Conservation (phyloP, 2,888 invertebrate genomes). For the Dicranocentrus wangi region DNA sequence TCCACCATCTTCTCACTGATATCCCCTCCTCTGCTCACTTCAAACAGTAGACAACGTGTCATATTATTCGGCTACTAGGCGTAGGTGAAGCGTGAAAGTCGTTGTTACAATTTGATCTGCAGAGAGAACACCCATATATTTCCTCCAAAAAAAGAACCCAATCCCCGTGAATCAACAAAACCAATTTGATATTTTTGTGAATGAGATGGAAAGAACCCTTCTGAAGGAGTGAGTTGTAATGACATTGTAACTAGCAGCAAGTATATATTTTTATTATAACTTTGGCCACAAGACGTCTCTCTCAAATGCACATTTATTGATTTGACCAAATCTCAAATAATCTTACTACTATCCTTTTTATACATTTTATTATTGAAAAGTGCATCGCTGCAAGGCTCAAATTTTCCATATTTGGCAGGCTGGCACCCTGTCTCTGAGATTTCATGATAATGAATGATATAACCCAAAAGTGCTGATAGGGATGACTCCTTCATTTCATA, state of each 20-base stretch:
- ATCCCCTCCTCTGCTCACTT: background rate
- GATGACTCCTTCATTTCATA: background rate
- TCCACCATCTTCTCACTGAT: too few relatives aligned
- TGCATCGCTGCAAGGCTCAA: background rate
- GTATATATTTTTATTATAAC: too few relatives aligned
- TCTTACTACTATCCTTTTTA: too few relatives aligned
- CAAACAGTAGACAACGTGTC: background rate
- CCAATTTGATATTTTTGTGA: too few relatives aligned
- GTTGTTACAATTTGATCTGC: background rate
- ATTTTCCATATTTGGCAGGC: background rate
- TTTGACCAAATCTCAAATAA: too few relatives aligned
- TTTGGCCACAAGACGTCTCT: too few relatives aligned
- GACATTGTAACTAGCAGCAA: background rate
- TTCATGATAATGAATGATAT: background rate
- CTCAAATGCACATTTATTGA: too few relatives aligned
- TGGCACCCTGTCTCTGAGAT: background rate
- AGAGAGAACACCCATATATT: slow-evolving; percentile 17
- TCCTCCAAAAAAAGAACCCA: background rate
- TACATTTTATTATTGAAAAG: too few relatives aligned
- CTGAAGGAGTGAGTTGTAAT: background rate
- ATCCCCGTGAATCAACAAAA: background rate
- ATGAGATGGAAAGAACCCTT: too few relatives aligned
- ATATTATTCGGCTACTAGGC: slow-evolving; percentile 46
- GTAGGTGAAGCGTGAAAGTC: slow-evolving; percentile 36
- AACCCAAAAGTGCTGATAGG: background rate